phyloP scores from a whole-genome alignment of 2,797 vertebrate genomes.

The Todus mexicanus region DNA sequence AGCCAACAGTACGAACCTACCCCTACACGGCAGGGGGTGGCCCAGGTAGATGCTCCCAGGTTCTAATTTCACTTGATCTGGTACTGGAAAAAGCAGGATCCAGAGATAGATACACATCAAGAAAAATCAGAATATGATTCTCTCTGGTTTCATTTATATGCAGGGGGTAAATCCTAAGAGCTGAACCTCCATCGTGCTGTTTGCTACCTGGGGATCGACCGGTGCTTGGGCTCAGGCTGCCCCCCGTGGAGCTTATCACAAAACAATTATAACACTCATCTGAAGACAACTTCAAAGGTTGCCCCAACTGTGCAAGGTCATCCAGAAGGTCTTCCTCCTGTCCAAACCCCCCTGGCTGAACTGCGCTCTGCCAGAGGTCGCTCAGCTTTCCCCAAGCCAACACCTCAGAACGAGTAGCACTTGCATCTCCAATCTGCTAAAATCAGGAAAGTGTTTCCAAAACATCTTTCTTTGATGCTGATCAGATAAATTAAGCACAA shows the following conservation, averaged over 20 bases:
- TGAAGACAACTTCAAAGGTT: not conserved
- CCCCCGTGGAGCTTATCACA: not conserved
- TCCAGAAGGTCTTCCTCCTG: not conserved
- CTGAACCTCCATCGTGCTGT: not conserved
- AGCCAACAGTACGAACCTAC: not conserved
- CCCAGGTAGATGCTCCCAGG: not conserved
- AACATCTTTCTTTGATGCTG: not conserved
- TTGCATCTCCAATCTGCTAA: not conserved
- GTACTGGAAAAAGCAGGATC: not conserved
- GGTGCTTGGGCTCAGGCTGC: not conserved
- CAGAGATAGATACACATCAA: not conserved
- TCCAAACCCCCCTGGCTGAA: not conserved
- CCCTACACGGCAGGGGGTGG: not conserved
- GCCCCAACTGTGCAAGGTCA: not conserved
- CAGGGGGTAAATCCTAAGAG: not conserved
- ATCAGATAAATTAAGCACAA: not conserved
- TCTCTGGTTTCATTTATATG: not conserved
- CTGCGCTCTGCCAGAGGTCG: not conserved
- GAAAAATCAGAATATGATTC: not conserved
- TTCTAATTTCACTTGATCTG: not conserved
- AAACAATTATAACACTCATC: not conserved
- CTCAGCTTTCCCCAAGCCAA: not conserved
- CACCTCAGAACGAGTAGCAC: not conserved
- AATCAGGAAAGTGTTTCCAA: not conserved
- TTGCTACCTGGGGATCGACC: not conserved